Evolutionary conservation across 1,140 invertebrate genomes (phyloP), one percentile per base, ranked within the genome.

Genomic region (Telenomus remus): DNA sequence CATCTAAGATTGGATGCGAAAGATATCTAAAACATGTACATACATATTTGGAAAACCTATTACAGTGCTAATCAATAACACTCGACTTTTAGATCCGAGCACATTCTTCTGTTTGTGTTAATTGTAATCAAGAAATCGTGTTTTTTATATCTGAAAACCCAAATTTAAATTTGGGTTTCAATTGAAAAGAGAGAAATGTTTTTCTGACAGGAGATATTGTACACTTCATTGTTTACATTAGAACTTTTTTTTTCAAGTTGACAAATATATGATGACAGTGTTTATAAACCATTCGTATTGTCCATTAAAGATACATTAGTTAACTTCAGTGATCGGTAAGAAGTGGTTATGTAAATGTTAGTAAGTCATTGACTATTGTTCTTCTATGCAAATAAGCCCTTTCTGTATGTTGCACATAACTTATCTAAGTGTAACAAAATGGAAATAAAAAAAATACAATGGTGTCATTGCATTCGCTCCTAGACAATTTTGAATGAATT

Each of bases 341-440:
- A 71, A 71, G 53, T 71, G 56, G 59, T 63, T 71, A 71, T 71
- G 68, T 71, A 63, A 71, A 71, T 71, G 19, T 7, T 57, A 63
- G 51, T 63, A 55, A 63, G 51, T 61, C 57, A 70, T 57, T 57
- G 68, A 56, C 68, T 71, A 71, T 71, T 71, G 57, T 71, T 37
- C 53, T 50, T 46, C 19, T 71, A 71, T 71, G 68, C 57, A 71
- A 71, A 71, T 71, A 44, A 69, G 50, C 37, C 35, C 13, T 71
- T 71, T 63, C 55, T 71, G 39, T 13, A 39, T 71, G 48, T 71
- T 56, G 51, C 61, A 37, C 51, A 70, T 56, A 70, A 61, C 12
- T 55, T 70, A 55, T 70, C 51, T 61, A 70, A 49, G 35, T 15
- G 50, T 44, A 39, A 10, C n/a, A 55, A 70, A 50, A 48, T 55